Conservation (phyloP, 1,140 invertebrate genomes). For the Centruroides sculpturatus region DNA sequence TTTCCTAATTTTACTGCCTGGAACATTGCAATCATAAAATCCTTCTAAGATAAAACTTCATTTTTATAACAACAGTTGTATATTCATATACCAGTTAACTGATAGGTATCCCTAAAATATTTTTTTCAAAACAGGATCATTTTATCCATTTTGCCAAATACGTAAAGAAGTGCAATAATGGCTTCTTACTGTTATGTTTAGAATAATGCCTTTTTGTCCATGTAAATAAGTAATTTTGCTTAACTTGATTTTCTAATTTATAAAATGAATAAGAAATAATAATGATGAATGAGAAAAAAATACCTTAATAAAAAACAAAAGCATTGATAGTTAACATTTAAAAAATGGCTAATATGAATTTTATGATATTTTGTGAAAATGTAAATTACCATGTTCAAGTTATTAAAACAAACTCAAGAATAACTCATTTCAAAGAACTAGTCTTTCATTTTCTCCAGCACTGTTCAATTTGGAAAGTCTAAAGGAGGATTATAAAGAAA, state of each 20-base stretch:
- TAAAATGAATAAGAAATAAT: slow-evolving; percentile 1
- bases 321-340: no score
- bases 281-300: no score
- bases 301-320: no score
- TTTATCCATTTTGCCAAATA: no score
- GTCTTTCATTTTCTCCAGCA: no score
- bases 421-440: no score
- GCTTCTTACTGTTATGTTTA: background rate
- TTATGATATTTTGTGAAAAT: no score
- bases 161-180: slow-evolving; percentile 1
- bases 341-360: no score
- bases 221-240: background rate
- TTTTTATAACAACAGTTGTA: slow-evolving; percentile 2
- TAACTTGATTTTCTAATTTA: slow-evolving; percentile 1
- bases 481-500: no score
- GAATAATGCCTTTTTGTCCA: background rate
- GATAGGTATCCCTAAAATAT: slow-evolving; percentile 3
- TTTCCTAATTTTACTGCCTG: slow-evolving; percentile 3
- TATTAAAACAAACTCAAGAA: no score
- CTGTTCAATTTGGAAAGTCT: no score
- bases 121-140: background rate
- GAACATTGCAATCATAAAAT: background rate
- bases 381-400: no score
- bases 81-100: background rate
- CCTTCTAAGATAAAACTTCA: slow-evolving; percentile 3